phyloP scores from a whole-genome alignment of 2,888 invertebrate species.

The Cephus pygmeus region DNA sequence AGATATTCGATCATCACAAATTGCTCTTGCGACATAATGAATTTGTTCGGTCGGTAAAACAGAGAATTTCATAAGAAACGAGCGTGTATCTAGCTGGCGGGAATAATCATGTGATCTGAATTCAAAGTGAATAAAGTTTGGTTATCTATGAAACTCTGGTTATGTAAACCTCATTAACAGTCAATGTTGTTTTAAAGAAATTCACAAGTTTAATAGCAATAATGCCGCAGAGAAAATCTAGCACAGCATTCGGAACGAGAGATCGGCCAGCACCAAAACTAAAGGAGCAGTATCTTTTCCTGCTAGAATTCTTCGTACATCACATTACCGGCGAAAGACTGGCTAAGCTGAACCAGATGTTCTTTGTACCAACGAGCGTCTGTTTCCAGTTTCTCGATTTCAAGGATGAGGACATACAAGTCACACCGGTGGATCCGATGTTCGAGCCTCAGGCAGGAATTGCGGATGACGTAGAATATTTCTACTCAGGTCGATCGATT shows the following conservation, averaged over 20 bases:
- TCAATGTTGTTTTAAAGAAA: not conserved
- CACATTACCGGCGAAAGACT: conserved; percentile 58
- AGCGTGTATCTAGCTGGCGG: not conserved
- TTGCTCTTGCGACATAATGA: too few species aligned
- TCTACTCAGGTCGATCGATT: conserved; percentile 75
- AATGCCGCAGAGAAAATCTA: not conserved
- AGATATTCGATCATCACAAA: too few species aligned
- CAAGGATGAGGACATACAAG: conserved; percentile 62
- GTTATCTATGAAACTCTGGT: not conserved
- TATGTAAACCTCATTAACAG: not conserved
- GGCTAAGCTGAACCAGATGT: conserved; percentile 55
- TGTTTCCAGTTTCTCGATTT: conserved; percentile 71
- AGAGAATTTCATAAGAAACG: not conserved
- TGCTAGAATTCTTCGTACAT: conserved; percentile 74
- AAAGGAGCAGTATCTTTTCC: conserved; percentile 66
- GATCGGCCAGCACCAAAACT: not conserved
- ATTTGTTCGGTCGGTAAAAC: not conserved
- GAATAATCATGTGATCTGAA: not conserved
- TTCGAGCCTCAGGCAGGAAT: conserved; percentile 59
- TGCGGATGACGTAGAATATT: conserved; percentile 51
- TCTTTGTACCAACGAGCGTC: conserved; percentile 69
- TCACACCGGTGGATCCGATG: conserved; percentile 52
- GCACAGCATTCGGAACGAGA: conserved; percentile 8
- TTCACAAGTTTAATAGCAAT: not conserved
- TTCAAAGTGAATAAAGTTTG: not conserved